phyloP scores from a whole-genome alignment of 2,888 invertebrate genomes.

The Ormyrus nitidulus region DNA sequence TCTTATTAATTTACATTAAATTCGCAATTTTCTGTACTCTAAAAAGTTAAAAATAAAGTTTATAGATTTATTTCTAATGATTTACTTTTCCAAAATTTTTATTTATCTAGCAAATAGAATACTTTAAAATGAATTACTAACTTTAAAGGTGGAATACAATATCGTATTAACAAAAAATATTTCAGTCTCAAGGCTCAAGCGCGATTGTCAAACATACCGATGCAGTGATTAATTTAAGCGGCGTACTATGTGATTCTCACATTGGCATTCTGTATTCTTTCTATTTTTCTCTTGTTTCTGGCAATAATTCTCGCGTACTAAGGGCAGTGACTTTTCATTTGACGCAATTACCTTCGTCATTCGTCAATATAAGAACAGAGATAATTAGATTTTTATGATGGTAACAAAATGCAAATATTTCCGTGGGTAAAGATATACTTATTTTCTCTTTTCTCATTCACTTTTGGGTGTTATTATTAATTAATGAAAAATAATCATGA shows the following conservation, averaged over 20 bases:
- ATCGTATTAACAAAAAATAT: constrained; percentile 34
- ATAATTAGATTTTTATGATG: too few species aligned
- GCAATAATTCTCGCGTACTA: background rate
- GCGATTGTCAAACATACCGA: constrained; percentile 70
- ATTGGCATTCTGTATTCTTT: background rate
- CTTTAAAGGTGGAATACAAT: constrained; percentile 13
- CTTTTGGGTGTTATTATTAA: too few species aligned
- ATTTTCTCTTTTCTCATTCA: too few species aligned
- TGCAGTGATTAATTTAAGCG: constrained; percentile 56
- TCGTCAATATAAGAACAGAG: background rate
- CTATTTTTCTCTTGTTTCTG: constrained; percentile 6
- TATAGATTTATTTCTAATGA: background rate
- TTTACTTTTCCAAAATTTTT: background rate
- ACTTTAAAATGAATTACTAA: constrained; percentile 23
- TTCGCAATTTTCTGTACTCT: background rate
- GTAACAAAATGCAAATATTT: too few species aligned
- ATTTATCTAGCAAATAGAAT: constrained; percentile 10
- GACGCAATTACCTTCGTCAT: background rate
- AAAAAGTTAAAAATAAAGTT: background rate
- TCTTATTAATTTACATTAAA: background rate
- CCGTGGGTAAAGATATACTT: too few species aligned
- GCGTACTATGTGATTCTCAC: constrained; percentile 46
- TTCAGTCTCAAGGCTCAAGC: constrained; percentile 69
- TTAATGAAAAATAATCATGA: too few species aligned
- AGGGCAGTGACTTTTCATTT: constrained; percentile 19